Evolutionary conservation across 2,113 vertebrate genomes (phyloP), one percentile per base, ranked within the genome.

Genomic region (human (Homo sapiens)): DNA sequence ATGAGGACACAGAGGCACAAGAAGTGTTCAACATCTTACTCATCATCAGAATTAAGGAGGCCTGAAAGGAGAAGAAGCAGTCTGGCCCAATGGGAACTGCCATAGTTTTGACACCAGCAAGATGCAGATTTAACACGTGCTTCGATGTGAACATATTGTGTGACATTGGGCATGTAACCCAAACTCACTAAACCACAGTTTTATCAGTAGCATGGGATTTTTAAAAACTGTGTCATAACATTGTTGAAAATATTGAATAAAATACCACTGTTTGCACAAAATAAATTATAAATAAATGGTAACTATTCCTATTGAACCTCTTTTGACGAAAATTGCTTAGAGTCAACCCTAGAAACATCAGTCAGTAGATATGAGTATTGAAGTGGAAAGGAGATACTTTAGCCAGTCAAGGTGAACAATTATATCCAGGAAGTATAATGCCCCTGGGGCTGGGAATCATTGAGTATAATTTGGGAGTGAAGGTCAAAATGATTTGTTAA

Each of bases 171-270:
- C 22, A 27, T 43, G 11, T 64, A 57, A 57, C 4, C 72, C 72
- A 66, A 95, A 73, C 18, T 84, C 78, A 85, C 5, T 52, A 84
- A 85, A 35, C 5, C 66, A 75, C 40, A 96, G 32, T 82, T 78
- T 90, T 78, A 82, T 78, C 35, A 73, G 6, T 91, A 89, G 81
- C 95, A 82, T 10, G 57, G 38, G 16, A 82, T 52, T 32, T 89
- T 61, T 7, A 68, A 38, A 85, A 96, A 76, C 17, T 80, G 1
- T 52, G 75, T 76, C 75, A 27, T 50, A 83, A 64, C 48, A 38
- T 40, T 80, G 6, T 48, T 95, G 40, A 64, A 95, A 90, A 94
- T 72, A 86, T 3, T 84, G 17, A 83, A 76, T 72, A 89, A 93
- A 89, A 72, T 13, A 40, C 20, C 43, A 61, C 57, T 10, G 20